Conservation (phyloP, 2,888 invertebrate genomes). For the Melieria crassipennis region DNA sequence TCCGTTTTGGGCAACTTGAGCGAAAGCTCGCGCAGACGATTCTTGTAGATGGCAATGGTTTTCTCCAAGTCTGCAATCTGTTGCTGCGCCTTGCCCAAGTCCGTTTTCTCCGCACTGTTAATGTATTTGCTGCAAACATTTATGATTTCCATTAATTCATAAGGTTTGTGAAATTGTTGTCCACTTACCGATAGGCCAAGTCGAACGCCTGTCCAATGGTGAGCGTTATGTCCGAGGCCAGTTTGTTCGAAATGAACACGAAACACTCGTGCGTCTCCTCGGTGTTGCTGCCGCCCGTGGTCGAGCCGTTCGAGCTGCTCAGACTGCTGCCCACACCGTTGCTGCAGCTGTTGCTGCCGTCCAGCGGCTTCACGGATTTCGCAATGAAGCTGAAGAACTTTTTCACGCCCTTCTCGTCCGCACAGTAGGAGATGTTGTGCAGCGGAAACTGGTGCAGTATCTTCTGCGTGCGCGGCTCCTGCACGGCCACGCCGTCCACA, state of each 20-base stretch:
- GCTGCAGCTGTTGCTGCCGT: slow-evolving; percentile 41
- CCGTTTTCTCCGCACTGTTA: slow-evolving; percentile 91
- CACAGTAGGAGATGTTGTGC: slow-evolving; percentile 98
- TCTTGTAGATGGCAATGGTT: slow-evolving; percentile 85
- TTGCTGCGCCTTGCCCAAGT: slow-evolving; percentile 87
- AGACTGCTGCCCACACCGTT: slow-evolving; percentile 37
- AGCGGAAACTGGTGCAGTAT: slow-evolving; percentile 95
- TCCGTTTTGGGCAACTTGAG: slow-evolving; percentile 63
- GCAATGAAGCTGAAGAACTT: slow-evolving; percentile 80
- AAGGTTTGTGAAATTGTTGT: not conserved
- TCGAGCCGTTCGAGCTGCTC: slow-evolving; percentile 40
- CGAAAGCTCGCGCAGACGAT: slow-evolving; percentile 77
- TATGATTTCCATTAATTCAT: not conserved
- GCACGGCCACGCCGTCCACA: slow-evolving; percentile 94
- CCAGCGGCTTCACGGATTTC: slow-evolving; percentile 54
- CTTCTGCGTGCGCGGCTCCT: slow-evolving; percentile 78
- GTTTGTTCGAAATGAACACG: slow-evolving; percentile 96
- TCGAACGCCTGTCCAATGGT: slow-evolving; percentile 99
- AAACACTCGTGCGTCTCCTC: slow-evolving; percentile 93
- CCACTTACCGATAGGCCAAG: slow-evolving; percentile 83
- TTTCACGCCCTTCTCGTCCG: slow-evolving; percentile 98
- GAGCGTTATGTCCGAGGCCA: slow-evolving; percentile 96
- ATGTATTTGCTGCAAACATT: slow-evolving; percentile 79
- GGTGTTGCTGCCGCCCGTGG: slow-evolving; percentile 56
- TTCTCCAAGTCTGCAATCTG: slow-evolving; percentile 88